Evolutionary conservation across 1,140 invertebrate genomes (phyloP), one percentile per base, ranked within the genome.

Genomic region (Doryteuthis pealeii): DNA sequence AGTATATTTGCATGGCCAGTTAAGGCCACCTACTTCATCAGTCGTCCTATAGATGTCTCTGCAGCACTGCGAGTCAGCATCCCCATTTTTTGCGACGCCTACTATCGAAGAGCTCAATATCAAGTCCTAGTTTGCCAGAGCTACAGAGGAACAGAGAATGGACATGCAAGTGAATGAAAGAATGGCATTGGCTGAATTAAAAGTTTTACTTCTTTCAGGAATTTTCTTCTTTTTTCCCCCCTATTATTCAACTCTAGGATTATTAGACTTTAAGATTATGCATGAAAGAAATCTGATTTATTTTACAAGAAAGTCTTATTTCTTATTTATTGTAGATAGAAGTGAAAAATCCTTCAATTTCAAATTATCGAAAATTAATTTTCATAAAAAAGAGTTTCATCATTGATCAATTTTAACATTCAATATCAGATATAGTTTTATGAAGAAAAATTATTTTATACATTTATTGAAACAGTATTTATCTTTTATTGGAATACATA

Each of bases 51-150:
- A 62, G 26, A 62, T 62, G 54, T 62, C 54, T 62, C 54, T 62
- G 54, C 54, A 62, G 54, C 54, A 62, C 54, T 62, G 18, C 54
- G 54, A 62, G 54, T 62, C 54, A 62, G 54, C 54, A 62, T 28
- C 54, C 54, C 26, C 5, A 5, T 62, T 62, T 62, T 8, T 62
- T 62, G 54, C 54, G 54, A 8, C 54, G 26, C 26, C 26, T 62
- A 62, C 54, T 62, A 62, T 62, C 54, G 26, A 62, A 28, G 54
- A 62, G 26, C 26, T 62, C 54, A 62, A 62, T n/a, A 62, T 62
- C 26, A 62, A n/a, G 12, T 62, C 54, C 26, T 62, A 62, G 22
- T n/a, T 62, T 62, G 54, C 54, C 54, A 62, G 54, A 62, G 54
- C 54, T 62, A 62, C 26, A n/a, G 18, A 28, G 54, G 26, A 62